A percentile compares a stretch with the other conserved stretches of the same genome.
phyloP scores from a whole-genome alignment of 2,888 invertebrate genomes.

The Sipha maydis region DNA sequence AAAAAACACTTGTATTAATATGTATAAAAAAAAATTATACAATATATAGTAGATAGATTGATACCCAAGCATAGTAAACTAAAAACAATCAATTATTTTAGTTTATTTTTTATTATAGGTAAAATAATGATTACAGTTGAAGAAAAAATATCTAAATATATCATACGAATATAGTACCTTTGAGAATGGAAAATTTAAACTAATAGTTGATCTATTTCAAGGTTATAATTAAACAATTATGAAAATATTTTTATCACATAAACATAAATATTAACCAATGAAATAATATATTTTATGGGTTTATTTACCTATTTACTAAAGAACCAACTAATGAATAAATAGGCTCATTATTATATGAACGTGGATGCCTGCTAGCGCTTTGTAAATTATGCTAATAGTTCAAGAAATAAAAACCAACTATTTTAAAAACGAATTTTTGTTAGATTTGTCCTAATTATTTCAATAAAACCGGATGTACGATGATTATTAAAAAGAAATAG shows the following conservation, averaged over 20 bases:
- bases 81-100: too few relatives aligned
- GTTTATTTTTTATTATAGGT: too few relatives aligned
- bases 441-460: conserved; percentile 11
- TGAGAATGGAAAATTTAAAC: background rate
- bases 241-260: background rate
- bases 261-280: background rate
- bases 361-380: background rate
- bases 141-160: too few relatives aligned
- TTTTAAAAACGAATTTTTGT: conserved; percentile 28
- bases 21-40: too few relatives aligned
- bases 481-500: background rate
- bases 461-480: background rate
- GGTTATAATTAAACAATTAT: background rate
- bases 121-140: too few relatives aligned
- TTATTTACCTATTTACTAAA: conserved; percentile 14
- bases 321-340: background rate
- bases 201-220: background rate
- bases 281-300: conserved; percentile 13
- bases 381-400: conserved; percentile 34
- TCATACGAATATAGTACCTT: background rate
- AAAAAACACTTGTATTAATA: too few relatives aligned
- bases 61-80: too few relatives aligned
- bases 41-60: too few relatives aligned
- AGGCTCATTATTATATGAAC: conserved; percentile 8
- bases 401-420: conserved; percentile 24